Percentiles rank a stretch among this genome's conserved stretches.
Conservation (phyloP, 2,888 invertebrate genomes). For the Lycia hirtaria region DNA sequence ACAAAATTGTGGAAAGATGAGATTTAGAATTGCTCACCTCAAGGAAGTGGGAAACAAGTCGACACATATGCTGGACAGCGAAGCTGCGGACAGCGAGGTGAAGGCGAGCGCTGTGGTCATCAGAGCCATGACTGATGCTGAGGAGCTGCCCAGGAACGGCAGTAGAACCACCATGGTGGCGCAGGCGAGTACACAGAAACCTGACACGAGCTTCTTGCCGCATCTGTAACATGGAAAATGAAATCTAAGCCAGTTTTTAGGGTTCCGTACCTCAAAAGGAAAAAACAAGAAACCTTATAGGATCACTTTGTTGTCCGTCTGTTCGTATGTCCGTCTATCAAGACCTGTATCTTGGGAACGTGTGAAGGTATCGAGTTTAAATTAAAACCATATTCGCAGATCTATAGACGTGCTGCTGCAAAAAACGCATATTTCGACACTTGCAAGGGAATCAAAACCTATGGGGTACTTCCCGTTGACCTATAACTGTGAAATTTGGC, state of each 20-base stretch:
- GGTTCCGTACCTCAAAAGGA: too few species aligned
- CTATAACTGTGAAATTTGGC: too few species aligned
- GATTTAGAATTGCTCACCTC: constrained; percentile 68
- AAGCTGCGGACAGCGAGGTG: constrained; percentile 84
- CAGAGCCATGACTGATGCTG: constrained; percentile 80
- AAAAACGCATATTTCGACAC: too few species aligned
- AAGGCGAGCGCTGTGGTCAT: constrained; percentile 83
- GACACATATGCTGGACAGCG: constrained; percentile 87
- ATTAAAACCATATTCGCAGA: too few species aligned
- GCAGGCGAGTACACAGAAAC: constrained; percentile 72
- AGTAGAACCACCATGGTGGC: constrained; percentile 80
- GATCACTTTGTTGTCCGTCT: too few species aligned
- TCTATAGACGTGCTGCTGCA: too few species aligned
- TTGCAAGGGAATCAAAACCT: too few species aligned
- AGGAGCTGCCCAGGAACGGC: constrained; percentile 83
- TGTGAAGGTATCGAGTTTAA: too few species aligned
- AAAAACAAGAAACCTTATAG: too few species aligned
- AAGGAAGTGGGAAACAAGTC: constrained; percentile 88
- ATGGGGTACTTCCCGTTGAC: too few species aligned
- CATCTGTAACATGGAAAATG: constrained; percentile 53
- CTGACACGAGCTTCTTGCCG: constrained; percentile 70
- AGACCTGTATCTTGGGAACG: too few species aligned
- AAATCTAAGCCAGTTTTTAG: not conserved
- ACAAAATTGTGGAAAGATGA: not conserved
- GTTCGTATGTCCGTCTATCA: too few species aligned